Conservation (phyloP, 2,113 vertebrate species). For the Arizona elegans region DNA sequence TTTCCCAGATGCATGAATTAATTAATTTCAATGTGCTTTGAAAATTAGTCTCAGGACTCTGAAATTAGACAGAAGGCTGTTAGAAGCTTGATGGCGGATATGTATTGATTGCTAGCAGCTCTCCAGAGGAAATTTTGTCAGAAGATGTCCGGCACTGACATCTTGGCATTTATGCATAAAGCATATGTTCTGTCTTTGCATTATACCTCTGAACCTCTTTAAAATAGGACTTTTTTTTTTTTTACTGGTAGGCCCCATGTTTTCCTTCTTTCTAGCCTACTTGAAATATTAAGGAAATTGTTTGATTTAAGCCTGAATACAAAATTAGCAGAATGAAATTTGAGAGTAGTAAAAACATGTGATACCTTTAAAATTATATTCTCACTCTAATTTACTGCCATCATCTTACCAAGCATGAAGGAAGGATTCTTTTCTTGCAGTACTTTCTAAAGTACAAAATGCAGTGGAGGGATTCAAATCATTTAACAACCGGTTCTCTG, state of each 20-base stretch:
- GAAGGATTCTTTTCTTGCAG: neutral
- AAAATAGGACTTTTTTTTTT: neutral
- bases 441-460: neutral
- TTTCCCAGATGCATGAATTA: neutral
- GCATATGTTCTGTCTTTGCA: neutral
- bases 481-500: no score
- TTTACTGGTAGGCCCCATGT: neutral
- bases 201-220: neutral
- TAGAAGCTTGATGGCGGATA: neutral
- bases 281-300: neutral
- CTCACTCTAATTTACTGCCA: neutral
- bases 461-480: no score
- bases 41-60: neutral
- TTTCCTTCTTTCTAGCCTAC: neutral
- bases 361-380: neutral
- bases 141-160: neutral
- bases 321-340: neutral
- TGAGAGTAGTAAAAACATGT: neutral
- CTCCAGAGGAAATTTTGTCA: neutral
- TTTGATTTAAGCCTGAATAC: neutral
- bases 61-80: neutral
- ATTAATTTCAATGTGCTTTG: neutral
- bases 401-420: neutral
- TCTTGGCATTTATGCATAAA: neutral
- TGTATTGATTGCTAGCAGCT: neutral